Conservation (phyloP, 2,888 invertebrate genomes). For the Girardia tigrina region DNA sequence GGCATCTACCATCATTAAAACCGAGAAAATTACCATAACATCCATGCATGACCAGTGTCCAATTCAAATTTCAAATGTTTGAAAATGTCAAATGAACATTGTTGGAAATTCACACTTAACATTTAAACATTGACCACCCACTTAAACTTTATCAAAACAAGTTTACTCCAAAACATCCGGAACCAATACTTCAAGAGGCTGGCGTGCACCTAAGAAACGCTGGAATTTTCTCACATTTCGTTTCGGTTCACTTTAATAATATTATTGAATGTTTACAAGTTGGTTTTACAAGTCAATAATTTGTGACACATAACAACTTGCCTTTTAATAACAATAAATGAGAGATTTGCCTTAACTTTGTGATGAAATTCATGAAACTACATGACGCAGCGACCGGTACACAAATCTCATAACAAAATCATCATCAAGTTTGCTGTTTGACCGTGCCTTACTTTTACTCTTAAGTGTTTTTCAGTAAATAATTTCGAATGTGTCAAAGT, state of each 20-base stretch:
- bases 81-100: no score
- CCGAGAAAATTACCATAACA: no score
- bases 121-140: constrained; percentile 6
- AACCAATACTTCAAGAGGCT: constrained; percentile 5
- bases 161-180: constrained; percentile 20
- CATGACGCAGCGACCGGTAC: no score
- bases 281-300: constrained; percentile 23
- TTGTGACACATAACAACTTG: neutral
- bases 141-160: constrained; percentile 7
- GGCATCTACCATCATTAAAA: no score
- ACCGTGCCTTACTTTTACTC: no score
- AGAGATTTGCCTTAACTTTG: neutral
- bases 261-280: constrained; percentile 1
- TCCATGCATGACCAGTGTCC: no score
- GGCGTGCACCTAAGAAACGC: constrained; percentile 19
- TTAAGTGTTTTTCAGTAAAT: no score
- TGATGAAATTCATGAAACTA: no score
- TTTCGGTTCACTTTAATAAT: neutral
- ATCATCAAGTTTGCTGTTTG: no score
- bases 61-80: no score
- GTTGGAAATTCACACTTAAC: constrained; percentile 15
- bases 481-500: no score
- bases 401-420: no score
- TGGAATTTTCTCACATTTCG: constrained; percentile 10
- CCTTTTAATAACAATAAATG: constrained; percentile 6